Percentiles rank a stretch among this genome's conserved stretches.
These are phyloP conservation scores for Phrynocephalus forsythii DNA, from an alignment of 2,797 vertebrate species.

Conservation along the genomic window DNA sequence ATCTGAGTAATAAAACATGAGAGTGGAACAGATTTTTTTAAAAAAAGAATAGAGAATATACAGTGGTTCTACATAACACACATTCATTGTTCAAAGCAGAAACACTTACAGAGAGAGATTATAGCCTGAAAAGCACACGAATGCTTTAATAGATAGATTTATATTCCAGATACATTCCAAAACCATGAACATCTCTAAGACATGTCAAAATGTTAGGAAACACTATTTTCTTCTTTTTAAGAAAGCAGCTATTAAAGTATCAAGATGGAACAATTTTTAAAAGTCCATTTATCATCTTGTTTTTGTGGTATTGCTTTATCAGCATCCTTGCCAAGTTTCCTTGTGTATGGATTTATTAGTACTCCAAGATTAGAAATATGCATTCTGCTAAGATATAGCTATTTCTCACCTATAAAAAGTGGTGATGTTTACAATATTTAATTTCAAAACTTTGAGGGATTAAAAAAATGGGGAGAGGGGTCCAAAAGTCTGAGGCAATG, in stretches of 20 bases:
- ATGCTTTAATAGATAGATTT: background rate
- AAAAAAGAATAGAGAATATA: background rate
- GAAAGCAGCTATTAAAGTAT: slow-evolving; percentile 14
- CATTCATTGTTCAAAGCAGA: background rate
- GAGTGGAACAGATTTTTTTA: background rate
- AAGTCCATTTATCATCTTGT: slow-evolving; percentile 30
- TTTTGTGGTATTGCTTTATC: slow-evolving; percentile 30
- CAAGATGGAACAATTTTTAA: slow-evolving; percentile 37
- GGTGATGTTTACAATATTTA: background rate
- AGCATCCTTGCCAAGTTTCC: slow-evolving; percentile 28
- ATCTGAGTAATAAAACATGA: slow-evolving; percentile 9
- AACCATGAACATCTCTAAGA: background rate
- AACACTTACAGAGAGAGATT: background rate
- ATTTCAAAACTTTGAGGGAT: slow-evolving; percentile 29
- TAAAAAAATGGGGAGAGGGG: slow-evolving; percentile 7
- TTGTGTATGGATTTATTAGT: slow-evolving; percentile 17
- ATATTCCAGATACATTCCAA: background rate
- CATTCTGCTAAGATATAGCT: slow-evolving; percentile 23
- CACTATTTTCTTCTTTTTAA: slow-evolving; percentile 11
- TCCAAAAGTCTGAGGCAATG: background rate
- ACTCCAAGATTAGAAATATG: slow-evolving; percentile 19
- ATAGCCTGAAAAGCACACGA: background rate
- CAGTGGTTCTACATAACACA: background rate
- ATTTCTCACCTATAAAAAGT: slow-evolving; percentile 1
- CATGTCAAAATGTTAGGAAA: background rate